Evolutionary conservation across 2,888 invertebrate species (phyloP).

Genomic region (Nomada goodeniana): DNA sequence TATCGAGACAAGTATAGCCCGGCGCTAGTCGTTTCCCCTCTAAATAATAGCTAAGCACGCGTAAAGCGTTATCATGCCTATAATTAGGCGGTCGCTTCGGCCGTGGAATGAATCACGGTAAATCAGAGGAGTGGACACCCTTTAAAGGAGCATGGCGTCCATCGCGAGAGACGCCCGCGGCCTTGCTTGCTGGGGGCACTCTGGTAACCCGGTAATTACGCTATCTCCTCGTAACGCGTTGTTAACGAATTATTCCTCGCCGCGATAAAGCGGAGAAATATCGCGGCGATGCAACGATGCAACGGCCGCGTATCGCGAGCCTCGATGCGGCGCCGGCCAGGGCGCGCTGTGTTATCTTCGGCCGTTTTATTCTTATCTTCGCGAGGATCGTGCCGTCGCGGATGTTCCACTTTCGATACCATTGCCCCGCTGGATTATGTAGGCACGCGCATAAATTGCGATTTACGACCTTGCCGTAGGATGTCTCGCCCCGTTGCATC

Average conservation of each 20-base stretch:
- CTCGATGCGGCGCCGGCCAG: constrained; percentile 23
- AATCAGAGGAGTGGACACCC: constrained; percentile 65
- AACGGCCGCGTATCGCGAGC: constrained; percentile 30
- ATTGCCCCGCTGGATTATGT: constrained; percentile 45
- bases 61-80: constrained; percentile 76
- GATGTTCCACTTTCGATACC: constrained; percentile 61
- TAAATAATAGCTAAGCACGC: constrained; percentile 75
- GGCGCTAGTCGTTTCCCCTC: constrained; percentile 68
- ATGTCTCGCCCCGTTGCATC: not conserved
- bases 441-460: constrained; percentile 55
- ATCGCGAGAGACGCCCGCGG: constrained; percentile 20
- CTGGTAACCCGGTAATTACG: constrained; percentile 76
- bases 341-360: constrained; percentile 55
- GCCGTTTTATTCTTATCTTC: constrained; percentile 51
- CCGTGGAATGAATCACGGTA: constrained; percentile 76
- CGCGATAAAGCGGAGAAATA: constrained; percentile 75
- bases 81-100: constrained; percentile 77
- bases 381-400: constrained; percentile 46
- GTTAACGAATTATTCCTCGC: constrained; percentile 79
- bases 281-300: constrained; percentile 53
- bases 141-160: constrained; percentile 37
- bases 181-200: constrained; percentile 11
- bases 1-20: constrained; percentile 66
- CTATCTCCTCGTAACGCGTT: constrained; percentile 76
- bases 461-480: constrained; percentile 40